Evolutionary conservation across 2,113 vertebrate species (phyloP).

Genomic region (Burhinus bistriatus): DNA sequence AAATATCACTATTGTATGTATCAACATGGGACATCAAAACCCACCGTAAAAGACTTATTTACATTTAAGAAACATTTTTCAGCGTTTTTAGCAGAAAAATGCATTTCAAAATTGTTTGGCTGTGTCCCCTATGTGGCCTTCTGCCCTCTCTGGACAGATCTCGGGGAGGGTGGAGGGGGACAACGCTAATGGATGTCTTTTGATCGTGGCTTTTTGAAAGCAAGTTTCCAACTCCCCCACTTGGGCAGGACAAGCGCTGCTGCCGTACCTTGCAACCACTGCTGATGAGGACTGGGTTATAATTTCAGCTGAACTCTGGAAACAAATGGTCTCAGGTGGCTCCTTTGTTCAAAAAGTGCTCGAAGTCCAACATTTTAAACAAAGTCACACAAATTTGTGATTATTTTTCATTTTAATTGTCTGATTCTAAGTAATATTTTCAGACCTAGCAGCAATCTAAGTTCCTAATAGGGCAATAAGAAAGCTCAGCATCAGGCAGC

Average conservation of each 20-base stretch:
- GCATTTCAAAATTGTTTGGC: not conserved
- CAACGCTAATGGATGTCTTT: too few species aligned
- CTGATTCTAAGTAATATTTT: not conserved
- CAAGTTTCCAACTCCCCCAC: not conserved
- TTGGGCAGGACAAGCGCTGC: not conserved
- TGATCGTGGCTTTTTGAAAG: not conserved
- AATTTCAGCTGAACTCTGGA: too few species aligned
- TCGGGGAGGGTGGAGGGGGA: too few species aligned
- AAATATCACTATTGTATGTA: accelerated
- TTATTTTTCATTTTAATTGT: conserved; percentile 19
- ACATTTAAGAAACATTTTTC: not conserved
- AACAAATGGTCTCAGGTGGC: not conserved
- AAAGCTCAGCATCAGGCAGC: not conserved
- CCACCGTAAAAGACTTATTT: not conserved
- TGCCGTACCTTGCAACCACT: accelerated
- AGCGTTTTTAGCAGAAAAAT: not conserved
- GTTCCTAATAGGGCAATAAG: not conserved
- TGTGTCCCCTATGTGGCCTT: too few species aligned
- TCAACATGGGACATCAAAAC: not conserved
- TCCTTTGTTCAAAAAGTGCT: not conserved
- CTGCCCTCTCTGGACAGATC: not conserved
- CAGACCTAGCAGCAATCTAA: not conserved
- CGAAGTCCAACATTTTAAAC: not conserved
- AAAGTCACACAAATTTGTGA: not conserved
- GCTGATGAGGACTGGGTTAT: accelerated